Base-by-base conservation (phyloP, 2,113 vertebrate genomes). In the Petroica traversi region DNA sequence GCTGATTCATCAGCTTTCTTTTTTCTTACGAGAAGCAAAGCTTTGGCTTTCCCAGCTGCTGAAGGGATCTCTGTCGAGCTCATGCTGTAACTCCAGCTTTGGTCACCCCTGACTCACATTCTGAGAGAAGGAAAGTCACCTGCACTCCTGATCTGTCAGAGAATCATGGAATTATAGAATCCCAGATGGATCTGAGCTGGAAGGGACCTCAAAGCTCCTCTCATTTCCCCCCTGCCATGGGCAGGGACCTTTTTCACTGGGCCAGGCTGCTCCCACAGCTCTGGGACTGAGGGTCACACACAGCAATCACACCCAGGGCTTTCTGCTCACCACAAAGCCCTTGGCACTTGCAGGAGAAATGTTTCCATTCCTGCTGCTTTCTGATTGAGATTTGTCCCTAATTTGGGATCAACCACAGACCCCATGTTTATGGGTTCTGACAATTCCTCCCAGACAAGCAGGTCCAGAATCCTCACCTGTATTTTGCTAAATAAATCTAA, bases 301-400 rank as follows among this genome's bases (percentile, higher is more conserved):
- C 0, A 57, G 89, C 54, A 76, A 15, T 64, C 88, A 43, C 92
- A 91, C 62, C 38, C 71, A 31, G 34, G 16, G 48, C 12, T 74
- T 61, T 69, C 88, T 82, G 66, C 19, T 69, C 81, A 74, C 61
- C 71, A 59, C n/a, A 14, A 67, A 79, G 55, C 20, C 64, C 63
- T 91, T 87, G 91, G 72, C 62, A 79, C 73, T 48, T 88, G 78
- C 62, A 86, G 93, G 93, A 92, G 86, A 80, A 95, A 94, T 86
- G 77, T 38, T 72, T 57, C 58, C 10, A 8, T 57, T 74, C 31
- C 61, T 66, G 38, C 24, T 61, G 23, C 67, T 49, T 87, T 79
- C 83, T 85, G 34, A 69, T 45, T 3, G 36, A 55, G 64, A 52
- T 85, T 73, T 49, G 26, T 34, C 40, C 67, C 52, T 57, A 40